Evolutionary conservation across 2,113 vertebrate species (phyloP).

Genomic region (Lathamus discolor): DNA sequence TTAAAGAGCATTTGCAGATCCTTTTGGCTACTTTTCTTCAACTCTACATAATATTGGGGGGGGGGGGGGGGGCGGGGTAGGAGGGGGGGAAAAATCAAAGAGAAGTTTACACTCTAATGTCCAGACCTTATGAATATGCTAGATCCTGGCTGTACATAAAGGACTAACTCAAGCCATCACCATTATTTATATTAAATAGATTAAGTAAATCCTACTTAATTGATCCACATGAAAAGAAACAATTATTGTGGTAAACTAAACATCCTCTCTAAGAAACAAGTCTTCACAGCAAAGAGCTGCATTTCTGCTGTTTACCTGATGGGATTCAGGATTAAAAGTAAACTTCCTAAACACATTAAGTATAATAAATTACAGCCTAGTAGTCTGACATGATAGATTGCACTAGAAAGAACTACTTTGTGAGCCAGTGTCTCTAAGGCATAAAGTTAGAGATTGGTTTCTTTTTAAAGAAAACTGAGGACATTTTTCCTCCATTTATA

Average conservation of each 20-base stretch:
- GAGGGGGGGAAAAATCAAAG: background rate
- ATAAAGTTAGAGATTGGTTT: background rate
- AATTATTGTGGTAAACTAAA: background rate
- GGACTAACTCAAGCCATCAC: background rate
- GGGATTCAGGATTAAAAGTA: background rate
- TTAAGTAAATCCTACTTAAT: background rate
- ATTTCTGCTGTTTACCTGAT: background rate
- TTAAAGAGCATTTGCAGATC: constrained; percentile 45
- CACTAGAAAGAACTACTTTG: background rate
- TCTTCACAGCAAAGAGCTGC: background rate
- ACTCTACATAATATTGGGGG: background rate
- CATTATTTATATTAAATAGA: background rate
- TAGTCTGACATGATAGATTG: background rate
- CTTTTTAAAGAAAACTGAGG: background rate
- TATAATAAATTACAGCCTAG: background rate
- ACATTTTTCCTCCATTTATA: background rate
- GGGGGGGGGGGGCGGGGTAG: background rate
- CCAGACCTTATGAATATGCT: background rate
- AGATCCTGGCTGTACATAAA: background rate
- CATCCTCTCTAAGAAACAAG: background rate
- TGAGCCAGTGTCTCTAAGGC: background rate
- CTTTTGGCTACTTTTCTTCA: background rate
- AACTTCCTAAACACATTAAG: background rate
- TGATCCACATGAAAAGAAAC: background rate
- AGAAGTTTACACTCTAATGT: background rate